These are phyloP conservation scores for Xenopus laevis DNA, from an alignment of 2,113 vertebrate genomes.

Conservation along the genomic window DNA sequence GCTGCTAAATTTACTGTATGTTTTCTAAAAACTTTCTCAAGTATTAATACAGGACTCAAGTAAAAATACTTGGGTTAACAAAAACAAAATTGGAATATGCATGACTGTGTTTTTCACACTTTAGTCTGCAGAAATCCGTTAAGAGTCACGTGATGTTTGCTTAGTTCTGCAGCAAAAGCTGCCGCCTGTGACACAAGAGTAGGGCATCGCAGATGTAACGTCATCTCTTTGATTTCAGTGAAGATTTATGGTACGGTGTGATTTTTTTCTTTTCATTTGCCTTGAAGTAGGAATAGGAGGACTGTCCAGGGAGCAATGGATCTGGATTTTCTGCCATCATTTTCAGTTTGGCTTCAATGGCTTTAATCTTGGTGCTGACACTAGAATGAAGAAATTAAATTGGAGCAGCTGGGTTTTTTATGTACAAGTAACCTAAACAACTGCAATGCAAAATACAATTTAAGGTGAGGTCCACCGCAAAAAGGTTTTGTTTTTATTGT, in stretches of 20 bases:
- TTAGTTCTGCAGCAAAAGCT: not conserved
- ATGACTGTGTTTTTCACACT: not conserved
- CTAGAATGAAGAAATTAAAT: conserved; percentile 57
- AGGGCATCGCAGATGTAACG: not conserved
- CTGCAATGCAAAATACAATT: too few relatives aligned
- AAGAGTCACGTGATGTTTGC: not conserved
- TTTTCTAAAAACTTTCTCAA: too few relatives aligned
- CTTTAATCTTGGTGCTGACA: conserved; percentile 92
- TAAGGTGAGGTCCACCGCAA: too few relatives aligned
- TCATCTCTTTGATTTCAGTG: conserved; percentile 77
- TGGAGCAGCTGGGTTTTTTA: too few relatives aligned
- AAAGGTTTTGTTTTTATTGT: too few relatives aligned
- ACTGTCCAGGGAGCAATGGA: conserved; percentile 78
- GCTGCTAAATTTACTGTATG: too few relatives aligned
- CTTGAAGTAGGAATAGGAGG: conserved; percentile 90
- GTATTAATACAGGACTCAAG: too few relatives aligned
- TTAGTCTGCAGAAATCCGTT: conserved; percentile 1
- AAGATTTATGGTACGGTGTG: conserved; percentile 82
- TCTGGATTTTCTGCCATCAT: conserved; percentile 98
- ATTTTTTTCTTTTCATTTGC: conserved; percentile 90
- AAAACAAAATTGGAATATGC: not conserved
- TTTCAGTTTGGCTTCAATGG: conserved; percentile 97
- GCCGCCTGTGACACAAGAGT: conserved; percentile 4
- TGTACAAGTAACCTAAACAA: too few relatives aligned
- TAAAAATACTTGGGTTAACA: too few relatives aligned